Base-by-base conservation (phyloP, 2,888 invertebrate genomes). In the Heteromyza rotundicornis region DNA sequence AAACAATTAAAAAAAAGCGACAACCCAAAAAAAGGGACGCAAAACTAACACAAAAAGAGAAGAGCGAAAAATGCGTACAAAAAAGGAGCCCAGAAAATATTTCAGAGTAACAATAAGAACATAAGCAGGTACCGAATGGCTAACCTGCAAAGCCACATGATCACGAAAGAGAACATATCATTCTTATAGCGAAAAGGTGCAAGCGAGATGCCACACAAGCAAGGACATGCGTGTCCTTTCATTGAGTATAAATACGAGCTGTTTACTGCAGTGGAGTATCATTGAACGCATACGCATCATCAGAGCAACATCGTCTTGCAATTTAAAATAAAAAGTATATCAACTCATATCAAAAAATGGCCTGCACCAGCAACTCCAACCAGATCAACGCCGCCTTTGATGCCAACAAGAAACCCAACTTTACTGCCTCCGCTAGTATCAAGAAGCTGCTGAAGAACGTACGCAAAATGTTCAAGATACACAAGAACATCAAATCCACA, bases 401-500 rank as follows among this genome's bases (percentile, higher is more conserved):
- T 12, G 0, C 1, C 2, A 24, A 5, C 5, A 16, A 24, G 14
- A 57, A 19, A 35, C 59, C 57, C 52, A 64, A 53, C 60, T 32
- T 56, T 12, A 57, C 60, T 16, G 64, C 68, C 5, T 60, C 63
- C 20, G 57, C 50, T 7, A 60, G 63, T 58, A 59, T 67, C 57
- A 65, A 66, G 16, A 68, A 68, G 58, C 65, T 70, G 22, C 57
- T 62, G 17, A 67, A 66, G 52, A 62, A 57, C 60, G 63, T 68
- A 57, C 57, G 63, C 36, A 63, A 63, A 63, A 56, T 68, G 47
- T 64, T 70, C 56, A 58, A 53, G 57, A 63, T 57, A 56, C 16
- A 27, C 8, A 3, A 1, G 16, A 57, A 62, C 35, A 49, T 54
- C 7, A 53, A 53, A 16, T 10, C 24, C 14, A 14, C 17, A 1